phyloP scores from a whole-genome alignment of 2,888 invertebrate species.

The Papilio elwesi region DNA sequence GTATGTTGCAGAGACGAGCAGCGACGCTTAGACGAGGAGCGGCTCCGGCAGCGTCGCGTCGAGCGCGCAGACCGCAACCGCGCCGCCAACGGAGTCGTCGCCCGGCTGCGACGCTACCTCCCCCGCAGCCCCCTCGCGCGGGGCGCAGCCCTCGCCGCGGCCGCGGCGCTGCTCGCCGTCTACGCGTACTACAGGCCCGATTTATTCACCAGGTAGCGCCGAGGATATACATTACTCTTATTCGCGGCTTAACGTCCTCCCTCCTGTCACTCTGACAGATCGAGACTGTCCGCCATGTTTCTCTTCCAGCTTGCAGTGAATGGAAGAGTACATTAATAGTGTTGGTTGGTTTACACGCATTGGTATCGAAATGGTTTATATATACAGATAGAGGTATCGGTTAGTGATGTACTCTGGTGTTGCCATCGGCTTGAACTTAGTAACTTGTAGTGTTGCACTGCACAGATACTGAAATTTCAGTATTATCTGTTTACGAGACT shows the following conservation, averaged over 20 bases:
- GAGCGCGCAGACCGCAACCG: constrained; percentile 55
- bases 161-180: constrained; percentile 83
- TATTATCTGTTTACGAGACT: constrained; percentile 7
- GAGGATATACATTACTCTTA: constrained; percentile 21
- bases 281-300: constrained; percentile 43
- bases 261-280: neutral
- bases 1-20: constrained; percentile 84
- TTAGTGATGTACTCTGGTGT: neutral
- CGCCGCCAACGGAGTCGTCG: constrained; percentile 45
- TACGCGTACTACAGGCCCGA: constrained; percentile 85
- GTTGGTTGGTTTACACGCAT: neutral
- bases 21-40: constrained; percentile 84
- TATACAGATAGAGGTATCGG: neutral
- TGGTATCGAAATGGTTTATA: neutral
- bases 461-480: neutral
- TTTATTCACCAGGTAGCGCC: constrained; percentile 48
- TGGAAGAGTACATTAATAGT: neutral
- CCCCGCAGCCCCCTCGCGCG: constrained; percentile 60
- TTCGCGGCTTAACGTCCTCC: constrained; percentile 42
- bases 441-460: too few species aligned
- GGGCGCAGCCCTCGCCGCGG: constrained; percentile 79
- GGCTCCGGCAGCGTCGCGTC: constrained; percentile 72
- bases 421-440: too few species aligned
- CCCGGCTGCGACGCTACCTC: constrained; percentile 52
- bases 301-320: neutral